A percentile compares a stretch with the other conserved stretches of the same genome.
phyloP scores from a whole-genome alignment of 2,797 vertebrate species.

The Parauchenoglanis punctatus region DNA sequence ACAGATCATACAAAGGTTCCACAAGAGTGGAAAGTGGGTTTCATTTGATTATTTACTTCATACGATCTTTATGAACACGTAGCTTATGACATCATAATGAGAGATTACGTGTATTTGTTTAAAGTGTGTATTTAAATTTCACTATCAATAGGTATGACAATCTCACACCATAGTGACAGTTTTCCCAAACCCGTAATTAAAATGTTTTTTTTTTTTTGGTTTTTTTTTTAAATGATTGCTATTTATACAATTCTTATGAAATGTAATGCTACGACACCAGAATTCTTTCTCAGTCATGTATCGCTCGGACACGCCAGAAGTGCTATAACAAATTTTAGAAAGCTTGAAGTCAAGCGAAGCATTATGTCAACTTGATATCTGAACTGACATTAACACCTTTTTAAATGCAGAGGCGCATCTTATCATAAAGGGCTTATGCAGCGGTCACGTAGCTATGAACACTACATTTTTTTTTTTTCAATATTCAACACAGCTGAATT shows the following conservation, averaged over 20 bases:
- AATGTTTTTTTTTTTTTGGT: too few species aligned
- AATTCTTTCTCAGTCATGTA: background rate
- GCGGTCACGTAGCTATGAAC: conserved; percentile 4
- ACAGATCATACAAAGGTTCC: background rate
- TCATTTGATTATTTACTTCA: too few species aligned
- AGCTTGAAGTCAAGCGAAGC: too few species aligned
- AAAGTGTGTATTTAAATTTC: too few species aligned
- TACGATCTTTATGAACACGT: background rate
- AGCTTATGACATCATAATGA: background rate
- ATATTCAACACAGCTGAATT: background rate
- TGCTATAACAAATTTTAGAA: background rate
- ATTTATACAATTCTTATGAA: too few species aligned
- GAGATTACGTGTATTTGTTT: background rate
- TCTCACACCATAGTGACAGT: too few species aligned
- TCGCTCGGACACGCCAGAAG: background rate
- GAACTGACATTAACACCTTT: background rate
- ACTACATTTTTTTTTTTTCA: background rate
- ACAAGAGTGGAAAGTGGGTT: background rate
- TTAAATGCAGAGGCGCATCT: too few species aligned
- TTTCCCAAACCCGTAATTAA: too few species aligned
- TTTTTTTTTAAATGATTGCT: too few species aligned
- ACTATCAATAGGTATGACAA: background rate
- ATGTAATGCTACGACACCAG: too few species aligned
- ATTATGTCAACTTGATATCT: background rate
- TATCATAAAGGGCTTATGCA: background rate